phyloP scores from a whole-genome alignment of 2,113 vertebrate genomes.

The Neopipo cinnamomea region DNA sequence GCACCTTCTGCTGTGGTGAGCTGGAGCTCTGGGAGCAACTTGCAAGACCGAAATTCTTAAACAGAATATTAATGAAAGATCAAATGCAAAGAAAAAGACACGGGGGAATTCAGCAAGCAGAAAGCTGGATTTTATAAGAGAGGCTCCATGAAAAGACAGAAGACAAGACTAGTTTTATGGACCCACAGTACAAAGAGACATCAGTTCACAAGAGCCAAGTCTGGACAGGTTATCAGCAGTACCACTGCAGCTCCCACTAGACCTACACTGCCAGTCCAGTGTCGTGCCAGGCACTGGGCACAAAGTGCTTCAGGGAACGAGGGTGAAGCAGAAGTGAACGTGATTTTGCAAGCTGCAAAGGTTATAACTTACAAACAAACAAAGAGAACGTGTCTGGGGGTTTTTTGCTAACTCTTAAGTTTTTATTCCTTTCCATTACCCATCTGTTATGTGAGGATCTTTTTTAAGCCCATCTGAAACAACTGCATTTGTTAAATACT shows the following conservation, averaged over 20 bases:
- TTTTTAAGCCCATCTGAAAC: neutral
- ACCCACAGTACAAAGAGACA: neutral
- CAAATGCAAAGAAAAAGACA: neutral
- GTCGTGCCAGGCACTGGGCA: neutral
- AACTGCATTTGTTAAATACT: neutral
- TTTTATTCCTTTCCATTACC: neutral
- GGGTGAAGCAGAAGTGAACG: neutral
- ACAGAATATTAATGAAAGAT: neutral
- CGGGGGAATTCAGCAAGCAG: neutral
- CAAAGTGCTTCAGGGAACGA: neutral
- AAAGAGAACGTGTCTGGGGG: neutral
- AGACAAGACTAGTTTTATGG: neutral
- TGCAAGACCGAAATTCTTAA: neutral
- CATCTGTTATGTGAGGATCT: neutral
- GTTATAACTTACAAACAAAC: neutral
- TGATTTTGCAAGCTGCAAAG: neutral
- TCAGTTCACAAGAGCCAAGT: neutral
- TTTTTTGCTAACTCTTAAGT: neutral
- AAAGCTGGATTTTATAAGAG: neutral
- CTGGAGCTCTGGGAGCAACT: neutral
- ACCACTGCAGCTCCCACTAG: neutral
- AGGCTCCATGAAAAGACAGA: neutral
- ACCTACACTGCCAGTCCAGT: neutral
- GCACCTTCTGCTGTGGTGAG: neutral
- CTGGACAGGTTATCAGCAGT: neutral